Evolutionary conservation across 2,888 invertebrate species (phyloP), one percentile per base, ranked within the genome.

Genomic region (Chironomus riparius): DNA sequence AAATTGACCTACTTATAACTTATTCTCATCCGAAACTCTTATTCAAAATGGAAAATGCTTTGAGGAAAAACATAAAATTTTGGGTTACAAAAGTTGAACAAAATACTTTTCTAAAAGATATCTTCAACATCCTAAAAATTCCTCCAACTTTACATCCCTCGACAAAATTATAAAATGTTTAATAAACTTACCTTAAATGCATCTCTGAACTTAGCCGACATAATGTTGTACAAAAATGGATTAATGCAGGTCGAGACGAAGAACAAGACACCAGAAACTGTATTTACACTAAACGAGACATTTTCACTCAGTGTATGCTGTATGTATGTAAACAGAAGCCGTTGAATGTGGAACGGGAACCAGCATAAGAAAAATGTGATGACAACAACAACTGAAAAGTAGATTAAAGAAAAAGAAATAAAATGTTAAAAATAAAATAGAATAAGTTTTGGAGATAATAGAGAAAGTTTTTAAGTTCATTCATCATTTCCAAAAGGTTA

Each of bases 321-420:
- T 24, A 74, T 65, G 15, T 74, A 80, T 79, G 47, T 81, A 80
- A 22, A 80, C 78, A 61, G 80, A 71, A 97, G 87, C 12, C 97
- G 87, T 82, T 97, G 97, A 0, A 94, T 92, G 83, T 97, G 97
- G 85, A 96, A 97, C 1, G 97, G 97, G 0, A 93, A 93, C 93
- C 93, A 94, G 84, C 95, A 95, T 38, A 94, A 86, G 85, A 93
- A 93, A 83, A 93, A 93, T 1, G 95, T 94, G 80, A 94, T 92
- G 77, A 96, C 96, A 3, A 97, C 92, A 76, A 95, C 94, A 80
- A 93, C 93, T 92, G 88, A 86, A 85, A 77, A 82, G 47, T 48
- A 50, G 79, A 79, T 76, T 61, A 62, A 71, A 76, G 76, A 76
- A 24, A 69, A 18, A n/a, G 69, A 15, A 15, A 15, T 10, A 56